These are phyloP conservation scores for Drosophila formosana DNA, from an alignment of 2,888 invertebrate species.

Conservation along the genomic window DNA sequence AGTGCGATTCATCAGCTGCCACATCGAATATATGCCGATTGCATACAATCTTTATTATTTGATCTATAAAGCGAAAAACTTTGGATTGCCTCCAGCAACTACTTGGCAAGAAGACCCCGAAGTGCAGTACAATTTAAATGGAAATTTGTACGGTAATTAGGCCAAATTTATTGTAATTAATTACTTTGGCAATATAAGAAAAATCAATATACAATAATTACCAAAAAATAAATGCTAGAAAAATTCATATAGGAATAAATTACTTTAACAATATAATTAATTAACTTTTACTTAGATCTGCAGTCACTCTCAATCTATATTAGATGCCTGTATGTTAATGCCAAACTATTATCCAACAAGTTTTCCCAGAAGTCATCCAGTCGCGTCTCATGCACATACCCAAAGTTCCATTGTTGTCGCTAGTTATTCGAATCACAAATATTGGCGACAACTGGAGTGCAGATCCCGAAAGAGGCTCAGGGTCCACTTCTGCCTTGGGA, in stretches of 20 bases:
- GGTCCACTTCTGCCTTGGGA: slow-evolving; percentile 80
- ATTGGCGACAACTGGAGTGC: slow-evolving; percentile 87
- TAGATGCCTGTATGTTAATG: too few species aligned
- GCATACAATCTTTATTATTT: slow-evolving; percentile 51
- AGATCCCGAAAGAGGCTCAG: slow-evolving; percentile 80
- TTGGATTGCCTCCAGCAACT: slow-evolving; percentile 29
- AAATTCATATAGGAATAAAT: too few species aligned
- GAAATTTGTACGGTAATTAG: neutral
- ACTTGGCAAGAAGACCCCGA: neutral
- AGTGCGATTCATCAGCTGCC: slow-evolving; percentile 26
- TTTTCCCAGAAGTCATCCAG: slow-evolving; percentile 66
- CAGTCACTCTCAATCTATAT: too few species aligned
- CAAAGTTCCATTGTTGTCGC: slow-evolving; percentile 81
- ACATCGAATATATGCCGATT: slow-evolving; percentile 15
- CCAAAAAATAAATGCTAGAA: neutral
- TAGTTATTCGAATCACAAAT: slow-evolving; percentile 86
- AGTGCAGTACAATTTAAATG: neutral
- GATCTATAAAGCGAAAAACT: slow-evolving; percentile 35
- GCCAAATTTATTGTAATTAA: too few species aligned
- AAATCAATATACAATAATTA: too few species aligned
- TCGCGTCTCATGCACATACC: slow-evolving; percentile 71
- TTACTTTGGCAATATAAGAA: too few species aligned
- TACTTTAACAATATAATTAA: neutral
- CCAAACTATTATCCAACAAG: neutral
- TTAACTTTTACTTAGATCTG: neutral